These are phyloP conservation scores for Drosophila bocki DNA, from an alignment of 1,140 invertebrate species.

Conservation along the genomic window DNA sequence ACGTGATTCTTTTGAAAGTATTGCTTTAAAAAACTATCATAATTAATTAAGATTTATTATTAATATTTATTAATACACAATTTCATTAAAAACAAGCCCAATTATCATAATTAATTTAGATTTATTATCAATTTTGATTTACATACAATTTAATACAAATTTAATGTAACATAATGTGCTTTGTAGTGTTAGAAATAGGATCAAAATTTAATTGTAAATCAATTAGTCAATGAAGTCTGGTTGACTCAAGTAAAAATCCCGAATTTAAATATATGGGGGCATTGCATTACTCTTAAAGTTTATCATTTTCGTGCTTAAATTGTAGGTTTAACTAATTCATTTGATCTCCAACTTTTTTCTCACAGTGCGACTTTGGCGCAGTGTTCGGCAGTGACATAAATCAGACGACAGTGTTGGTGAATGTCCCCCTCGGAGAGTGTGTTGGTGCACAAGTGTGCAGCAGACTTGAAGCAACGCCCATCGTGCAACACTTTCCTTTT, in stretches of 20 bases:
- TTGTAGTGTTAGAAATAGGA: background rate
- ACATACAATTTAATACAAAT: no score
- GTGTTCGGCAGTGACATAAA: slow-evolving; percentile 70
- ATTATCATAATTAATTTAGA: background rate
- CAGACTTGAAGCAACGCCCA: slow-evolving; percentile 76
- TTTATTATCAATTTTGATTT: background rate
- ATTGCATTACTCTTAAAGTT: background rate
- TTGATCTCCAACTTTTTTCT: slow-evolving; percentile 2
- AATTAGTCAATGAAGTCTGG: background rate
- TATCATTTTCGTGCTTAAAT: background rate
- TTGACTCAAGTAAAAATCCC: background rate
- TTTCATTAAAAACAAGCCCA: background rate
- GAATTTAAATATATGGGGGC: background rate
- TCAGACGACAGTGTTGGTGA: slow-evolving; percentile 59
- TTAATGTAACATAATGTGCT: background rate
- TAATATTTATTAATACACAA: background rate
- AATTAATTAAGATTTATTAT: background rate
- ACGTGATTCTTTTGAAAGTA: no score
- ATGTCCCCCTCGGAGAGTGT: slow-evolving; percentile 19
- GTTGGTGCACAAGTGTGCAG: slow-evolving; percentile 40
- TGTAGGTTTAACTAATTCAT: background rate
- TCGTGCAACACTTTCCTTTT: slow-evolving; percentile 80
- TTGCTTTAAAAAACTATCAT: no score
- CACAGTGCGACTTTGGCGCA: slow-evolving; percentile 34
- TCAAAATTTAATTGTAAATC: background rate